Evolutionary conservation across 2,888 invertebrate species (phyloP).

Genomic region (Venusia cambrica): DNA sequence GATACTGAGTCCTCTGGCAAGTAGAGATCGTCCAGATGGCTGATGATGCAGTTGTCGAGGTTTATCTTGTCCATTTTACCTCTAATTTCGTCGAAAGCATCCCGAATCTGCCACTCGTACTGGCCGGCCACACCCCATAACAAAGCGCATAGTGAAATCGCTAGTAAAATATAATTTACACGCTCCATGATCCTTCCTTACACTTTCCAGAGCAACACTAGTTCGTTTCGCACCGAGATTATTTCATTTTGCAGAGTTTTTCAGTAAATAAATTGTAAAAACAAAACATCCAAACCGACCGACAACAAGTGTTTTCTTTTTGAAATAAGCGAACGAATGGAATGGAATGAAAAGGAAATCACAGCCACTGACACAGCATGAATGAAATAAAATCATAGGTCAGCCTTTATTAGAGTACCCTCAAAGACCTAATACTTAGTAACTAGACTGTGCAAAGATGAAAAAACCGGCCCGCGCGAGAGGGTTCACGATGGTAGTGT

Average conservation of each 20-base stretch:
- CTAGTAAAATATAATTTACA: slow-evolving; percentile 51
- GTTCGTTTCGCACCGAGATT: slow-evolving; percentile 11
- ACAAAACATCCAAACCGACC: not conserved
- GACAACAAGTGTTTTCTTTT: slow-evolving; percentile 15
- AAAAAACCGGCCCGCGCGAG: too few relatives aligned
- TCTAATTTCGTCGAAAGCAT: slow-evolving; percentile 94
- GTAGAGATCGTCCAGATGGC: slow-evolving; percentile 91
- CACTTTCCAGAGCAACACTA: slow-evolving; percentile 15
- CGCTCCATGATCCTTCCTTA: slow-evolving; percentile 53
- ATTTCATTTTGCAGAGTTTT: slow-evolving; percentile 21
- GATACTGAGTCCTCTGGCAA: slow-evolving; percentile 92
- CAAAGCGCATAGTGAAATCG: slow-evolving; percentile 62
- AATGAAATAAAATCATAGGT: too few relatives aligned
- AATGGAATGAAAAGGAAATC: too few relatives aligned
- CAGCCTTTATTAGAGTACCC: too few relatives aligned
- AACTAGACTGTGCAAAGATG: too few relatives aligned
- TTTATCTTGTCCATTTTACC: slow-evolving; percentile 91
- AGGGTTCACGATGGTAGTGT: too few relatives aligned
- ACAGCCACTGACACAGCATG: too few relatives aligned
- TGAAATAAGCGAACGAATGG: slow-evolving; percentile 15
- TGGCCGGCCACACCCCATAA: slow-evolving; percentile 88
- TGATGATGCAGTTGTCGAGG: slow-evolving; percentile 93
- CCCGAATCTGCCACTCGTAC: slow-evolving; percentile 95
- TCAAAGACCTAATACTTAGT: too few relatives aligned
- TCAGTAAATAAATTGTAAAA: slow-evolving; percentile 1